Evolutionary conservation across 1,140 invertebrate genomes (phyloP), one percentile per base, ranked within the genome.

Genomic region (Trialeurodes vaporariorum): DNA sequence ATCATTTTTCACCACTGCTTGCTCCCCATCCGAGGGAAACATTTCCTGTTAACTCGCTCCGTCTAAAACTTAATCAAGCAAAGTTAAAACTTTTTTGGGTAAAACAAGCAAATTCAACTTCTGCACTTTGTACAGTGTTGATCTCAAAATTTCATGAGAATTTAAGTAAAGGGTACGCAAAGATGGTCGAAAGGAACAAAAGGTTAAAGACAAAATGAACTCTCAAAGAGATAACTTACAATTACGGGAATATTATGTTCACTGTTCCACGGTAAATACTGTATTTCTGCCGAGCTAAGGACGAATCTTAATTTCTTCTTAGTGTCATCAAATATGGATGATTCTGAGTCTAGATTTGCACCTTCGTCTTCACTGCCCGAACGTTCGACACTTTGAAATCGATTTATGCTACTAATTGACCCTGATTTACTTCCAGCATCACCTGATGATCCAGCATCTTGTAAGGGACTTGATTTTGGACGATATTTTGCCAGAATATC

Each of bases 401-500:
- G 22, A 25, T 23, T 61, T 61, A 22, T 61, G 60, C n/a, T 22
- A 27, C 59, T 24, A n/a, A n/a, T n/a, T n/a, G n/a, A n/a, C 22
- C 62, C 21, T 25, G 25, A 2, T 25, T 58, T 49, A 25, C 23
- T 23, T 9, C 63, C 17, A 9, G 34, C 34, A n/a, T n/a, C n/a
- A 9, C 34, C 34, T 49, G 5, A 5, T 5, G 5, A 9, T 22
- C 59, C 59, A 21, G 24, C 23, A 65, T 21, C 67, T n/a, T 62
- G 27, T 40, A 26, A 26, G 40, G 64, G 66, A 9, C n/a, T 49
- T n/a, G 67, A 67, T 27, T 94, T 94, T 62, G 90, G 86, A 21
- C 94, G 82, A 78, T 98, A 98, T 76, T 97, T 98, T 25, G 92
- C 94, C 70, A 98, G 83, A 74, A 98, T 98, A 74, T 97, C 94